Percentiles rank a stretch among this genome's conserved stretches.
Conservation (phyloP, 2,113 vertebrate species). For the Hirundichthys speculiger region DNA sequence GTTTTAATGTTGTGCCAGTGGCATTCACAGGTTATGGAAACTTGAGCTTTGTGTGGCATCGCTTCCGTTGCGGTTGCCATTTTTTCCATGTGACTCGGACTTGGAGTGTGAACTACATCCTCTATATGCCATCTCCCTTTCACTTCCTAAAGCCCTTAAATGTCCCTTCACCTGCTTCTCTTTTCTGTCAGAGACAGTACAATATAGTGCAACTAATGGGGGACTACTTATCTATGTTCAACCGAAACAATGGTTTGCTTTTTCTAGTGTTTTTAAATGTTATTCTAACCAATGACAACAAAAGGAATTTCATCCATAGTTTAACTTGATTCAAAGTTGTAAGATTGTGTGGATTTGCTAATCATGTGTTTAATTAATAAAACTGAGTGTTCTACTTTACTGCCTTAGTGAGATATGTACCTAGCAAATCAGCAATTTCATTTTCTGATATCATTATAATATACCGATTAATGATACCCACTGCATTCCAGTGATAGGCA, state of each 20-base stretch:
- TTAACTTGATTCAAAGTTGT: not conserved
- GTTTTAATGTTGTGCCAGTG: slow-evolving; percentile 45
- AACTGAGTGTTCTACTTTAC: not conserved
- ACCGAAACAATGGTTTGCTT: not conserved
- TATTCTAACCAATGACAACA: not conserved
- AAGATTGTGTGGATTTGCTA: not conserved
- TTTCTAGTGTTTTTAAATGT: not conserved
- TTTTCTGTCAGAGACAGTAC: slow-evolving; percentile 29
- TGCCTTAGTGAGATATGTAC: not conserved
- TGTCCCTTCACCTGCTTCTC: slow-evolving; percentile 25
- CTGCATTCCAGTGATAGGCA: not conserved
- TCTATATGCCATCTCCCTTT: slow-evolving; percentile 40
- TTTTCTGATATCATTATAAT: not conserved
- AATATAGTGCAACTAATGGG: slow-evolving; percentile 10
- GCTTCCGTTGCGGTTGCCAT: slow-evolving; percentile 55
- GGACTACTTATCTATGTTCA: slow-evolving; percentile 6
- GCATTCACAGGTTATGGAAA: slow-evolving; percentile 62
- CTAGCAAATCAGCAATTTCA: not conserved
- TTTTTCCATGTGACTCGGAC: slow-evolving; percentile 49
- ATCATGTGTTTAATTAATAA: slow-evolving; percentile 1
- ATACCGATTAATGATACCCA: not conserved
- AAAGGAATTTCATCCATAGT: not conserved
- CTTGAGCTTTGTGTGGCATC: slow-evolving; percentile 41
- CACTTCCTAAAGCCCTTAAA: slow-evolving; percentile 36
- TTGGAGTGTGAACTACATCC: slow-evolving; percentile 27